Evolutionary conservation across 2,797 vertebrate species (phyloP).

Genomic region (Capromys pilorides): DNA sequence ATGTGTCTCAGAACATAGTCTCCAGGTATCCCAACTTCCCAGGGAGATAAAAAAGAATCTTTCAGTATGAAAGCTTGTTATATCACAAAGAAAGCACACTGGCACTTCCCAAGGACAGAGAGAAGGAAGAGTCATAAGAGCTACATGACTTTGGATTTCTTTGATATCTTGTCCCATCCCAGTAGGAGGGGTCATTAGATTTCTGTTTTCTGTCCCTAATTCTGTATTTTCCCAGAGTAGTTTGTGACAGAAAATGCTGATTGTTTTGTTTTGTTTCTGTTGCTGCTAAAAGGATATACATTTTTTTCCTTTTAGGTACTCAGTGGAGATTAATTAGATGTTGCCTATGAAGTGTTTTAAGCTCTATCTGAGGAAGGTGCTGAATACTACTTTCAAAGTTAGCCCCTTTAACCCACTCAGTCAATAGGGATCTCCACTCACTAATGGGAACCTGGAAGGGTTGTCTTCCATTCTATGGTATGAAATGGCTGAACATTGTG

Average conservation of each 20-base stretch:
- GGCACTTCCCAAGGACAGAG: conserved; percentile 58
- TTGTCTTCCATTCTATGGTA: not conserved
- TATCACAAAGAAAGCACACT: conserved; percentile 47
- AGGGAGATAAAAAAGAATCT: conserved; percentile 76
- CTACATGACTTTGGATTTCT: not conserved
- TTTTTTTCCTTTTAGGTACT: conserved; percentile 19
- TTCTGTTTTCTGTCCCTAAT: conserved; percentile 1
- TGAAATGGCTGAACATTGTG: not conserved
- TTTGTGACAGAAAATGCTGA: conserved; percentile 65
- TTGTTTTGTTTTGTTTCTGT: not conserved
- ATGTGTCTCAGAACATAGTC: conserved; percentile 74
- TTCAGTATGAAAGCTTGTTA: conserved; percentile 64
- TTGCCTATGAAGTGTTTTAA: conserved; percentile 61
- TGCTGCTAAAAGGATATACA: conserved; percentile 50
- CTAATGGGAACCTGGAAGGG: not conserved
- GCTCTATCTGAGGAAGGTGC: conserved; percentile 45
- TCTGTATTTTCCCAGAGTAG: not conserved
- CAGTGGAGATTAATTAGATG: conserved; percentile 71
- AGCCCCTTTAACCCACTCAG: conserved; percentile 44
- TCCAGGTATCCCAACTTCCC: conserved; percentile 70
- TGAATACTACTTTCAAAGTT: conserved; percentile 54
- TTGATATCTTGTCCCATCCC: conserved; percentile 10
- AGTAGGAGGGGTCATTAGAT: not conserved
- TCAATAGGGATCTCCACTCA: not conserved
- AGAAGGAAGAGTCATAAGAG: not conserved